Evolutionary conservation across 2,888 invertebrate genomes (phyloP), one percentile per base, ranked within the genome.

Genomic region (Trileptium ribeirensis): DNA sequence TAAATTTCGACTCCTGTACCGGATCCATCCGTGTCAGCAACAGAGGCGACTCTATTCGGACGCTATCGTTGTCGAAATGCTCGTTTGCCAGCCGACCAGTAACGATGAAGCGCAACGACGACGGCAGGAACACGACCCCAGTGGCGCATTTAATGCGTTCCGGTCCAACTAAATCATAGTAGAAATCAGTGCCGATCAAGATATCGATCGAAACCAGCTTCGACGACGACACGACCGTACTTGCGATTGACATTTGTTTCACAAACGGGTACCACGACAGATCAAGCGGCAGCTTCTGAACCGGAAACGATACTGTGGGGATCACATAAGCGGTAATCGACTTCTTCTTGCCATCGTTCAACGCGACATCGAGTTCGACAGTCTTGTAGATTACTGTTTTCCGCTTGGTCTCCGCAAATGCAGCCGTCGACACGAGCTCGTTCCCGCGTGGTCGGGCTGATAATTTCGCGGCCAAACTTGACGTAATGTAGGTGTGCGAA

Each of bases 161-260:
- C 36, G 31, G 15, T 8, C 39, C 34, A 8, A 75, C 39, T 24
- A 51, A 75, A 8, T 51, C 51, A n/a, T 34, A 75, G 37, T 75
- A 75, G 77, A 33, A 75, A 36, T 75, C 77, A 38, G 15, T 75
- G 2, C 77, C 77, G n/a, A 75, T 37, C 37, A 75, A 38, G 39
- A 75, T n/a, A n/a, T 75, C 77, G n/a, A 36, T n/a, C 24, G 38
- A 15, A 34, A 75, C 77, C 39, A 24, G 2, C 29, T 38, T 36
- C 36, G 34, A 8, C n/a, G 3, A 8, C 37, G 29, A 24, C 3
- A 36, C n/a, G 38, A 38, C 8, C 15, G 77, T 29, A 37, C 36
- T 36, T 33, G 77, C 77, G n/a, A 75, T 3, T 8, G 8, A n/a
- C n/a, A 75, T 15, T 38, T 75, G 38, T 8, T 36, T 33, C n/a